Evolutionary conservation across 2,888 invertebrate species (phyloP).

Genomic region (Hyposoter dolosus): DNA sequence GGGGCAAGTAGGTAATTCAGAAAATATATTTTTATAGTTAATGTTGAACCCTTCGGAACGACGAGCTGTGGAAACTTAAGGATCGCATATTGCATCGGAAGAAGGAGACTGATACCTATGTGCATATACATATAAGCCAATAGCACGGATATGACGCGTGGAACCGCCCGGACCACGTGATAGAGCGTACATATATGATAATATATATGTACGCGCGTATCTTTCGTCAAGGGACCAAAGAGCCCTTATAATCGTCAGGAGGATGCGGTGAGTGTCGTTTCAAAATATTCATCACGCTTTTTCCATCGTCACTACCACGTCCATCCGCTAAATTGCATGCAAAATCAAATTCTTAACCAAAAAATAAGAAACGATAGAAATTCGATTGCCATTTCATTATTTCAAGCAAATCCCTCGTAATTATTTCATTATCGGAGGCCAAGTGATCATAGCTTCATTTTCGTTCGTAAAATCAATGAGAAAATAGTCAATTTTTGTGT

Average conservation of each 20-base stretch:
- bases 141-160: slow-evolving; percentile 78
- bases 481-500: not conserved
- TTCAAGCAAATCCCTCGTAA: not conserved
- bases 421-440: not conserved
- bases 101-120: slow-evolving; percentile 29
- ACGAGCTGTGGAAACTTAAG: slow-evolving; percentile 35
- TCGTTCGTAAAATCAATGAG: not conserved
- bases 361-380: not conserved
- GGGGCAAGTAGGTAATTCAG: not conserved
- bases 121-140: slow-evolving; percentile 26
- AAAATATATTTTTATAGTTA: slow-evolving; percentile 15
- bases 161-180: slow-evolving; percentile 80
- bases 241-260: slow-evolving; percentile 56
- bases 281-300: not conserved
- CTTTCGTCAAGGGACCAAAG: slow-evolving; percentile 35
- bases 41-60: slow-evolving; percentile 7
- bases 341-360: not conserved
- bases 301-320: not conserved
- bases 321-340: not conserved
- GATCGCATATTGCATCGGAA: slow-evolving; percentile 43
- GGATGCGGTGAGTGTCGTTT: slow-evolving; percentile 72
- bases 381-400: not conserved
- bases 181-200: slow-evolving; percentile 59
- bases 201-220: slow-evolving; percentile 54
- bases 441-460: not conserved